These are phyloP conservation scores for Ophion costatus DNA, from an alignment of 2,888 invertebrate species.

Conservation along the genomic window DNA sequence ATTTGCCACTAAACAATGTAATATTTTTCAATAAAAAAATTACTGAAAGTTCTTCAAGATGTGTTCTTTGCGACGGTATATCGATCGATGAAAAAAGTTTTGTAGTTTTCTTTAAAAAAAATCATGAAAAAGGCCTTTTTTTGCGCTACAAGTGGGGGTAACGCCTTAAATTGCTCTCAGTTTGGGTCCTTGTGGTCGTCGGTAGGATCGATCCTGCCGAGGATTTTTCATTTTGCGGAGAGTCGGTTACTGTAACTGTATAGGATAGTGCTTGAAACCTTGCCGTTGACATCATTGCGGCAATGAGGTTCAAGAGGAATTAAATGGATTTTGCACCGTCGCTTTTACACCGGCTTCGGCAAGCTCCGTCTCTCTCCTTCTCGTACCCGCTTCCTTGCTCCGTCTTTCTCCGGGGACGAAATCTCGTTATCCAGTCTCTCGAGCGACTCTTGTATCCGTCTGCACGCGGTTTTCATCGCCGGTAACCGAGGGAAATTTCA, in stretches of 20 bases:
- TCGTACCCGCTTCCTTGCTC: background rate
- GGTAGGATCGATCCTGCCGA: background rate
- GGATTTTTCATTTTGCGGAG: background rate
- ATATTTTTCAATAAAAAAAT: no score
- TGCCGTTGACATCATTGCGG: slow-evolving; percentile 22
- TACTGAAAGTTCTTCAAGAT: no score
- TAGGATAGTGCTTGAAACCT: slow-evolving; percentile 4
- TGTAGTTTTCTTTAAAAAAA: no score
- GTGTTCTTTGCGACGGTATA: no score
- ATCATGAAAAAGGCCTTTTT: no score
- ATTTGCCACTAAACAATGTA: no score
- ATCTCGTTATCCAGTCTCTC: slow-evolving; percentile 41
- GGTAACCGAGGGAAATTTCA: slow-evolving; percentile 59
- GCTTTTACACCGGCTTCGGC: slow-evolving; percentile 16
- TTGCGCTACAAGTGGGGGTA: no score
- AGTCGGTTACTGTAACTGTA: background rate
- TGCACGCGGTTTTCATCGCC: slow-evolving; percentile 43
- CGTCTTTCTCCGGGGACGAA: slow-evolving; percentile 29
- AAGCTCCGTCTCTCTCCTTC: background rate
- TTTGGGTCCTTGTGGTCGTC: background rate
- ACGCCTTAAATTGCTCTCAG: slow-evolving; percentile 24
- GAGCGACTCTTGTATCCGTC: slow-evolving; percentile 46
- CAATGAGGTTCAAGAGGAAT: slow-evolving; percentile 18
- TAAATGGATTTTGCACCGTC: slow-evolving; percentile 33
- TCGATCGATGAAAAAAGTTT: no score